Conservation (phyloP, 1,140 invertebrate genomes). For the Drosophila tropicalis region DNA sequence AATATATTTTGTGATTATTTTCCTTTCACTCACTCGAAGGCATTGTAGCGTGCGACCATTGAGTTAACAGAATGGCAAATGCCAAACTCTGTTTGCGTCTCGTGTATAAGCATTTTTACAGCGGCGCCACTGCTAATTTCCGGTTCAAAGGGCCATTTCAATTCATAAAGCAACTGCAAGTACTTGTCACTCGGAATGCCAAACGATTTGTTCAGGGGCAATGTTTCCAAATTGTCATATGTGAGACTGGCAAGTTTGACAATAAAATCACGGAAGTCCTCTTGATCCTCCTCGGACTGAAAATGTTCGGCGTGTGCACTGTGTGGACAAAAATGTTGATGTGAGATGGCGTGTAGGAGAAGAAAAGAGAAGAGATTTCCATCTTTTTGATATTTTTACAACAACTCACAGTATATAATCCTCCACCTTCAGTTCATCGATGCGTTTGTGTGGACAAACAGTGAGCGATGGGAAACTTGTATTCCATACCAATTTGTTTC, state of each 20-base stretch:
- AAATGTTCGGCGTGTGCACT: constrained; percentile 63
- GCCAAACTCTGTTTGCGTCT: constrained; percentile 87
- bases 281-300: constrained; percentile 83
- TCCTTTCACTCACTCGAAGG: constrained; percentile 84
- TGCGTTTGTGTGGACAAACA: constrained; percentile 84
- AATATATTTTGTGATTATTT: not conserved
- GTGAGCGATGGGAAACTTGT: constrained; percentile 87
- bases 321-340: too few species aligned
- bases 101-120: constrained; percentile 84
- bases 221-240: constrained; percentile 85
- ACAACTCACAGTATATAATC: constrained; percentile 83
- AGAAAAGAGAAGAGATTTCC: too few species aligned
- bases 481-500: constrained; percentile 88
- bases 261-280: constrained; percentile 84
- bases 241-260: constrained; percentile 84
- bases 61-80: constrained; percentile 88
- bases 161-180: constrained; percentile 84
- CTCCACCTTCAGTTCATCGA: constrained; percentile 84
- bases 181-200: constrained; percentile 84
- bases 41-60: constrained; percentile 86
- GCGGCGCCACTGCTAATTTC: constrained; percentile 85
- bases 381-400: not conserved
- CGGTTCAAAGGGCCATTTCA: constrained; percentile 85
- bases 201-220: constrained; percentile 83
- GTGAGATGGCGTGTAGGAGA: not conserved